These are phyloP conservation scores for Scyliorhinus canicula DNA, from an alignment of 2,797 vertebrate species.

Conservation along the genomic window DNA sequence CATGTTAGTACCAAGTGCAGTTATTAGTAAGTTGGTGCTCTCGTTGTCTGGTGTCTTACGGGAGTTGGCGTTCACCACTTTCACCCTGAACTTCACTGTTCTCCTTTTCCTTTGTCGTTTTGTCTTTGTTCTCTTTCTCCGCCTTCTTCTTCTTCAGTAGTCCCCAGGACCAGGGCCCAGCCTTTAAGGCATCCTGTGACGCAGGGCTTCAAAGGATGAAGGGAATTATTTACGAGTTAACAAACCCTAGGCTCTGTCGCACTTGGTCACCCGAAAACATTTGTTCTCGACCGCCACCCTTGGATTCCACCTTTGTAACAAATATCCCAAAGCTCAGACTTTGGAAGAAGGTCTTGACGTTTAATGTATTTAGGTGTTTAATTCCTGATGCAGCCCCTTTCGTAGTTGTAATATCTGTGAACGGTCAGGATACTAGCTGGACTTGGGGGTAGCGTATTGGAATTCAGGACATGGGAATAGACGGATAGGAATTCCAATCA, in stretches of 20 bases:
- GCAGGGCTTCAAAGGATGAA: conserved; percentile 62
- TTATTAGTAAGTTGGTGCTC: conserved; percentile 10
- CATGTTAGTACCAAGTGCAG: background rate
- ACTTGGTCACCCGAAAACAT: background rate
- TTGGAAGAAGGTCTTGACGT: background rate
- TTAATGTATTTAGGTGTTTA: background rate
- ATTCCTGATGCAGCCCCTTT: background rate
- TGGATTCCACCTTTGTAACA: background rate
- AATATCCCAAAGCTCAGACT: background rate
- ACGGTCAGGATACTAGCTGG: background rate
- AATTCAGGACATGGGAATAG: background rate
- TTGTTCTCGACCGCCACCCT: background rate
- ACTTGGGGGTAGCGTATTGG: background rate
- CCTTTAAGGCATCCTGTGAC: conserved; percentile 62
- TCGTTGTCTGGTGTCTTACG: conserved; percentile 4
- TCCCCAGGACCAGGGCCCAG: conserved; percentile 60
- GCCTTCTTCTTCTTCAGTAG: conserved; percentile 74
- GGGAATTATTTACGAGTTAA: conserved; percentile 46
- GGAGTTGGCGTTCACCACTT: background rate
- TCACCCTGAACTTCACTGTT: background rate
- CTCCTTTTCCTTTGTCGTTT: conserved; percentile 59
- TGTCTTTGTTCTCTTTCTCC: conserved; percentile 70
- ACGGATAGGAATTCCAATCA: background rate
- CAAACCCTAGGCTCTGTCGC: background rate
- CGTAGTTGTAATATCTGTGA: background rate